Evolutionary conservation across 2,888 invertebrate genomes (phyloP).

Genomic region (Orthosia gothica): DNA sequence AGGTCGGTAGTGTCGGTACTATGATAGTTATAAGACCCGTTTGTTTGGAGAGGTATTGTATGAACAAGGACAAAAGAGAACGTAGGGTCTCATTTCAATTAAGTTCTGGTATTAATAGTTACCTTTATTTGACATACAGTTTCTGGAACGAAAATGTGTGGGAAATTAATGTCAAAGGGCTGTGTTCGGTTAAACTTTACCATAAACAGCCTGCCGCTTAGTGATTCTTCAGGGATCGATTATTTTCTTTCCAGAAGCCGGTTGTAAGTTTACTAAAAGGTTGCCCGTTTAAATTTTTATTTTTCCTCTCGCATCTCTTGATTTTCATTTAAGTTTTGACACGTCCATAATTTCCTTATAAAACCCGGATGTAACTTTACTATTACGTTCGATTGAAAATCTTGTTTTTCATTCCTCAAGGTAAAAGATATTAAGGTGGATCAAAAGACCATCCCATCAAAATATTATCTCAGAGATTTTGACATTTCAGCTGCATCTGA

Average conservation of each 20-base stretch:
- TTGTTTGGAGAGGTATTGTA: neutral
- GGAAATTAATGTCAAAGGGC: too few species aligned
- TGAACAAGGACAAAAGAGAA: slow-evolving; percentile 50
- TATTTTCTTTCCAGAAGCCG: too few species aligned
- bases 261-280: neutral
- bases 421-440: slow-evolving; percentile 6
- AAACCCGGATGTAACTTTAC: neutral
- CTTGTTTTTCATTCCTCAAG: slow-evolving; percentile 3
- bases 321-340: too few species aligned
- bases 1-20: too few species aligned
- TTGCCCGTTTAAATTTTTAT: neutral
- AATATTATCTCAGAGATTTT: slow-evolving; percentile 4
- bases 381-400: neutral
- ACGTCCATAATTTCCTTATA: too few species aligned
- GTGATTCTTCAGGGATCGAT: too few species aligned
- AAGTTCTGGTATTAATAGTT: neutral
- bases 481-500: slow-evolving; percentile 3
- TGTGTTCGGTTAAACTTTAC: too few species aligned
- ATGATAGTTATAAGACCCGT: neutral
- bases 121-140: neutral
- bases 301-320: neutral
- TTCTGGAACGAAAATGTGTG: too few species aligned
- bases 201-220: too few species aligned
- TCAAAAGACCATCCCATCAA: slow-evolving; percentile 8
- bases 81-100: slow-evolving; percentile 22